These are phyloP conservation scores for Ptychochromis oligacanthus DNA, from an alignment of 2,113 vertebrate genomes.

Conservation along the genomic window DNA sequence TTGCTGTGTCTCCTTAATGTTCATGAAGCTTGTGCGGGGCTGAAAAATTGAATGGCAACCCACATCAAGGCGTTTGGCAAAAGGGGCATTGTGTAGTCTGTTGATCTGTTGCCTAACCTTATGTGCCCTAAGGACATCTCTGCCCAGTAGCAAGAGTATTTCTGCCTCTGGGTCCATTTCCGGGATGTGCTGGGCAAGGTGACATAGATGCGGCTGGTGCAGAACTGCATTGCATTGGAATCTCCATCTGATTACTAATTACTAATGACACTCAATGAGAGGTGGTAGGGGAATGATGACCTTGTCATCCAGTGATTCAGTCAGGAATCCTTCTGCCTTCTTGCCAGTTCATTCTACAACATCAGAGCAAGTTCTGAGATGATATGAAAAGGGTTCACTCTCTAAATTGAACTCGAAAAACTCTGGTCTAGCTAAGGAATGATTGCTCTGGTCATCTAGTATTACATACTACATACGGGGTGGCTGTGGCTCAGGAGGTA, in stretches of 20 bases:
- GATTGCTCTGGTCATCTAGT: background rate
- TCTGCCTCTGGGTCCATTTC: background rate
- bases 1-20: background rate
- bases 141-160: conserved; percentile 1
- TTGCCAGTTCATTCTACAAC: background rate
- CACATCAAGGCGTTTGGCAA: conserved; percentile 4
- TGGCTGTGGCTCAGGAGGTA: no score
- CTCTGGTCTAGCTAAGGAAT: background rate
- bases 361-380: background rate
- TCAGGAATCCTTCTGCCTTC: background rate
- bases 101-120: background rate
- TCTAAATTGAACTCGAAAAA: background rate
- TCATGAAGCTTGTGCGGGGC: background rate
- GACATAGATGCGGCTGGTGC: conserved; percentile 15
- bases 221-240: background rate
- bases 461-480: no score
- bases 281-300: background rate
- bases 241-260: conserved; percentile 9
- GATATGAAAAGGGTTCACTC: background rate
- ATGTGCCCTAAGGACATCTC: conserved; percentile 17
- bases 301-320: background rate
- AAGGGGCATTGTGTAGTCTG: background rate
- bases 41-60: background rate
- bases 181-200: background rate
- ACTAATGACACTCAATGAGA: background rate